phyloP scores from a whole-genome alignment of 2,113 vertebrate genomes.

The Ondatra zibethicus region DNA sequence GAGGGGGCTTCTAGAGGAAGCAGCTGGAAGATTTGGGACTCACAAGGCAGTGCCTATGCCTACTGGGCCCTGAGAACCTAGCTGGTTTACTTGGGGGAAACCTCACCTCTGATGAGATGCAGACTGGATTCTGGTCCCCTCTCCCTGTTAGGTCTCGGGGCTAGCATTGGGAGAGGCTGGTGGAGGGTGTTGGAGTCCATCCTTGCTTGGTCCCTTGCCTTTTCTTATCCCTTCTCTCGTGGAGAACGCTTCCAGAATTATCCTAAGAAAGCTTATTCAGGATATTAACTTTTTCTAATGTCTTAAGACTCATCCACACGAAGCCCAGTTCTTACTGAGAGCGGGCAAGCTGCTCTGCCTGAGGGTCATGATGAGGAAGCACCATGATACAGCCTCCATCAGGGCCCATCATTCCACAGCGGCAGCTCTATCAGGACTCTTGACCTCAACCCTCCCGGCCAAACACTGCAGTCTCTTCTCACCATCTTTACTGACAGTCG shows the following conservation, averaged over 20 bases:
- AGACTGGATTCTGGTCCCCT: accelerated
- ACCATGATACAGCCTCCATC: not conserved
- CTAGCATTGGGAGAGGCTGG: not conserved
- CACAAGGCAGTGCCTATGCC: not conserved
- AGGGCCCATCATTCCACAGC: not conserved
- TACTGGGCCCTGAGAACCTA: not conserved
- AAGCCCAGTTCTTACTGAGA: not conserved
- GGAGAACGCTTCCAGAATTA: constrained; percentile 47
- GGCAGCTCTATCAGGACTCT: not conserved
- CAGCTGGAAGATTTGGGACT: not conserved
- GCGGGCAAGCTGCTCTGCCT: not conserved
- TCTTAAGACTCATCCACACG: not conserved
- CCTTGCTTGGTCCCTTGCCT: not conserved
- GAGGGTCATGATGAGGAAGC: not conserved
- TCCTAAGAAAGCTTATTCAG: constrained; percentile 62
- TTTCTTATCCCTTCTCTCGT: not conserved
- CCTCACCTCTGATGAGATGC: not conserved
- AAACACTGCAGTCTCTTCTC: not conserved
- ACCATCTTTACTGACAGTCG: constrained; percentile 30
- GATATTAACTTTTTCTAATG: constrained; percentile 60
- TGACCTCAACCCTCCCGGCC: not conserved
- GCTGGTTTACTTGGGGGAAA: not conserved
- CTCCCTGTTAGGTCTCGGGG: not conserved
- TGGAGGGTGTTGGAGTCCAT: not conserved
- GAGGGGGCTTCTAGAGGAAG: constrained; percentile 19